Conservation (phyloP, 2,797 vertebrate species). For the Stomatorhinus walkeri region DNA sequence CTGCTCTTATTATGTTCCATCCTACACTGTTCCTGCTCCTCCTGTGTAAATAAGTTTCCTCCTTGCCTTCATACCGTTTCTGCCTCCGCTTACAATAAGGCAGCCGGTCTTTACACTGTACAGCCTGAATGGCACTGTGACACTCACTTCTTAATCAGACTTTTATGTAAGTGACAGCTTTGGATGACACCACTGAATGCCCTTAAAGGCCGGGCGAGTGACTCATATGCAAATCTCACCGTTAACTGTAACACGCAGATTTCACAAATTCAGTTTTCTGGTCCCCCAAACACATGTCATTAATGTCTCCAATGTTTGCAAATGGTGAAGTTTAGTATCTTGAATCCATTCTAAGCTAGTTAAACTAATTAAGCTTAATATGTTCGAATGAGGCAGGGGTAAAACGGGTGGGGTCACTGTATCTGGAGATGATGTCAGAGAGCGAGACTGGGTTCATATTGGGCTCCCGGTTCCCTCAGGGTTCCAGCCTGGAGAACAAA, state of each 20-base stretch:
- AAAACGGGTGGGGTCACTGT: background rate
- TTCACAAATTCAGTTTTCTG: background rate
- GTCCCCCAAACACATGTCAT: background rate
- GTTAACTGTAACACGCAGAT: background rate
- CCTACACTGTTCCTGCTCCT: background rate
- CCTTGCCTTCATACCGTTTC: background rate
- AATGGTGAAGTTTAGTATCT: slow-evolving; percentile 69
- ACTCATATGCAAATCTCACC: slow-evolving; percentile 23
- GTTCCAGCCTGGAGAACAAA: slow-evolving; percentile 97
- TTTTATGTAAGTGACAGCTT: slow-evolving; percentile 41
- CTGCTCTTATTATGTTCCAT: background rate
- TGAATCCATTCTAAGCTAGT: background rate
- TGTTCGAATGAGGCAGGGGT: slow-evolving; percentile 37
- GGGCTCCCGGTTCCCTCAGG: slow-evolving; percentile 53
- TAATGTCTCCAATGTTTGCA: slow-evolving; percentile 33
- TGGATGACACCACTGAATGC: slow-evolving; percentile 37
- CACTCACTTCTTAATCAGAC: slow-evolving; percentile 24
- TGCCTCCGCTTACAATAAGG: background rate
- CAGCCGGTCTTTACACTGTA: background rate
- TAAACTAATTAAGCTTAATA: slow-evolving; percentile 41
- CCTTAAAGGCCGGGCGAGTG: slow-evolving; percentile 16
- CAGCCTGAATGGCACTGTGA: slow-evolving; percentile 7
- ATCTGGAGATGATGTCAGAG: background rate
- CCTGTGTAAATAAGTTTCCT: background rate
- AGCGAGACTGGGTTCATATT: background rate